Percentiles rank a stretch among this genome's conserved stretches.
phyloP scores from a whole-genome alignment of 2,888 invertebrate genomes.

The Drepana falcataria region DNA sequence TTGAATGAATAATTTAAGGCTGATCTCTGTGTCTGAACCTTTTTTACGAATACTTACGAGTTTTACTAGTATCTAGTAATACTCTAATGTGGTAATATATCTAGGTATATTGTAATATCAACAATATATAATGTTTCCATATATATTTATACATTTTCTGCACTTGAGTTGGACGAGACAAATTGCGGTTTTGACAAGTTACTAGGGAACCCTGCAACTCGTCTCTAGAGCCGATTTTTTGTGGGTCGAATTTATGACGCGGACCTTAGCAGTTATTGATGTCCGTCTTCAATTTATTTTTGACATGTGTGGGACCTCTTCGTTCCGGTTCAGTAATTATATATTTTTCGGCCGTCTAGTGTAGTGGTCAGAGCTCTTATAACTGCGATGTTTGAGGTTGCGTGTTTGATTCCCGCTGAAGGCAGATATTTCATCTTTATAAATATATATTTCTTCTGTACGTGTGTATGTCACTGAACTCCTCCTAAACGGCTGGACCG shows the following conservation, averaged over 20 bases:
- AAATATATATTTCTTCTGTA: no score
- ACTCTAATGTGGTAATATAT: not conserved
- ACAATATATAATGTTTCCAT: no score
- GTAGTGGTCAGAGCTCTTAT: no score
- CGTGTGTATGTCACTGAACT: no score
- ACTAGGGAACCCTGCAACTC: conserved; percentile 22
- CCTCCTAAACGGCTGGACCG: no score
- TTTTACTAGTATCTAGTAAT: no score
- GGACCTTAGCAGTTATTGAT: conserved; percentile 22
- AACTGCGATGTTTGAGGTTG: no score
- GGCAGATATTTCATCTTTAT: no score
- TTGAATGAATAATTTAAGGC: not conserved
- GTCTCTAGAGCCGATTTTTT: conserved; percentile 30
- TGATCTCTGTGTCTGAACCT: not conserved
- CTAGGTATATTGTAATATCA: no score
- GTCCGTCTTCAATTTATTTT: conserved; percentile 33
- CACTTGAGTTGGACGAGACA: conserved; percentile 7
- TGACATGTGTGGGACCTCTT: conserved; percentile 19
- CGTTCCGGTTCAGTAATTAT: not conserved
- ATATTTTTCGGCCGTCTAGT: not conserved
- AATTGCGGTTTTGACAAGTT: conserved; percentile 22
- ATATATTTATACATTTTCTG: no score
- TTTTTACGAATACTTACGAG: no score
- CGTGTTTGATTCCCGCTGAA: no score
- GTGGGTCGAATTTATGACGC: conserved; percentile 26